These are phyloP conservation scores for Samia ricini DNA, from an alignment of 1,140 invertebrate genomes.

Conservation along the genomic window DNA sequence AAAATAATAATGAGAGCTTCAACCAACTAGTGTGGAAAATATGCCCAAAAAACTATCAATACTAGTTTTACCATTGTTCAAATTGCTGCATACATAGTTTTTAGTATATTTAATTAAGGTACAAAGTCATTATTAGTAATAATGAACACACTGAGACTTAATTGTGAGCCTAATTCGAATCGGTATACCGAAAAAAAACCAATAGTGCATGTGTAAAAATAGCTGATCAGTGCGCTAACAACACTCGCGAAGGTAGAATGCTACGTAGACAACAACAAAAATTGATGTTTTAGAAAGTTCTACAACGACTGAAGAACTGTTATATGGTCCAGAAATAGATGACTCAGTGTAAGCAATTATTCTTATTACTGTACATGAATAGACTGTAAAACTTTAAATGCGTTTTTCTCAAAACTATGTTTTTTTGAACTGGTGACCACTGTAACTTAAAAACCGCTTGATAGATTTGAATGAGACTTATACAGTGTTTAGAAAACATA, in stretches of 20 bases:
- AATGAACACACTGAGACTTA: not conserved
- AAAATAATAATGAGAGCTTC: not conserved
- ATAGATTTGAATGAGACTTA: not conserved
- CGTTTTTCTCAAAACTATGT: not conserved
- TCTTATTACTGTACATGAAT: not conserved
- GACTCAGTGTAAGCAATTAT: not conserved
- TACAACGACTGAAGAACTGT: not conserved
- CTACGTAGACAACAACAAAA: too few relatives aligned
- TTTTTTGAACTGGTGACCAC: not conserved
- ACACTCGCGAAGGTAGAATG: too few relatives aligned
- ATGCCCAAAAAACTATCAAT: not conserved
- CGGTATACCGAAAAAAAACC: not conserved
- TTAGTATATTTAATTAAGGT: not conserved
- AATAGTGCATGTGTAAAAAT: not conserved
- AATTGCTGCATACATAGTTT: not conserved
- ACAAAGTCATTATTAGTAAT: not conserved
- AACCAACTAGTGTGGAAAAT: not conserved
- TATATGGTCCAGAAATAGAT: not conserved
- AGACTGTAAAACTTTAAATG: too few relatives aligned
- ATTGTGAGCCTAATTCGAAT: not conserved
- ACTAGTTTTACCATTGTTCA: not conserved
- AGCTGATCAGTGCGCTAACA: too few relatives aligned
- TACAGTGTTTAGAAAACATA: not conserved
- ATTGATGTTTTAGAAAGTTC: not conserved
- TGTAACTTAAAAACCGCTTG: not conserved